Evolutionary conservation across 2,797 vertebrate species (phyloP).

Genomic region (Aplochiton taeniatus): DNA sequence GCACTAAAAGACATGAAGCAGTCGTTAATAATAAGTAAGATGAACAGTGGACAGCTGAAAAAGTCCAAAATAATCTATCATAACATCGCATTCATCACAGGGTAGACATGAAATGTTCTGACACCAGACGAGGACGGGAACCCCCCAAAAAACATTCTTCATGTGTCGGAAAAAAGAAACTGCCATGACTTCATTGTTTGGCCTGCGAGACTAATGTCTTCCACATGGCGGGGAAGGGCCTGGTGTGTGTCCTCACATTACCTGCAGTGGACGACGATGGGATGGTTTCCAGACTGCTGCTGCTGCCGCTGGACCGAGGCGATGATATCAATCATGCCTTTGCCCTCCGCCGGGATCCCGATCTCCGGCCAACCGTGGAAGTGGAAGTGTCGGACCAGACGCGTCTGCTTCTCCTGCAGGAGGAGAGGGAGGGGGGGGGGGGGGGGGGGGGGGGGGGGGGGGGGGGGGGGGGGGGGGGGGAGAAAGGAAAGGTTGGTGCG

Average conservation of each 20-base stretch:
- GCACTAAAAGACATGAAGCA: constrained; percentile 73
- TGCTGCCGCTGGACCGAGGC: constrained; percentile 95
- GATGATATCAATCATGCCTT: constrained; percentile 98
- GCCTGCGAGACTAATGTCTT: too few species aligned
- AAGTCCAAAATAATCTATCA: too few species aligned
- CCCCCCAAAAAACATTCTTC: too few species aligned
- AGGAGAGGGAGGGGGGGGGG: neutral
- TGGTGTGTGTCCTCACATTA: constrained; percentile 36
- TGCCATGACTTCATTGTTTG: neutral
- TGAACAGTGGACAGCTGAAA: too few species aligned
- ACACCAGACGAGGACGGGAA: too few species aligned
- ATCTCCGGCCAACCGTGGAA: constrained; percentile 98
- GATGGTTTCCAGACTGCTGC: constrained; percentile 96
- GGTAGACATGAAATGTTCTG: too few species aligned
- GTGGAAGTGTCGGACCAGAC: constrained; percentile 91
- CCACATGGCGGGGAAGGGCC: neutral
- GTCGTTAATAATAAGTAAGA: neutral
- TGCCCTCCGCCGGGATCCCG: constrained; percentile 91
- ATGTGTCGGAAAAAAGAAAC: neutral
- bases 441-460: neutral
- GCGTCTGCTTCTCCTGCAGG: constrained; percentile 84
- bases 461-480: neutral
- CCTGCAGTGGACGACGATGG: constrained; percentile 98
- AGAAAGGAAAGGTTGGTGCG: too few species aligned
- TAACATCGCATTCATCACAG: too few species aligned